These are phyloP conservation scores for Cyanoliseus patagonus DNA, from an alignment of 2,113 vertebrate genomes.

Conservation along the genomic window DNA sequence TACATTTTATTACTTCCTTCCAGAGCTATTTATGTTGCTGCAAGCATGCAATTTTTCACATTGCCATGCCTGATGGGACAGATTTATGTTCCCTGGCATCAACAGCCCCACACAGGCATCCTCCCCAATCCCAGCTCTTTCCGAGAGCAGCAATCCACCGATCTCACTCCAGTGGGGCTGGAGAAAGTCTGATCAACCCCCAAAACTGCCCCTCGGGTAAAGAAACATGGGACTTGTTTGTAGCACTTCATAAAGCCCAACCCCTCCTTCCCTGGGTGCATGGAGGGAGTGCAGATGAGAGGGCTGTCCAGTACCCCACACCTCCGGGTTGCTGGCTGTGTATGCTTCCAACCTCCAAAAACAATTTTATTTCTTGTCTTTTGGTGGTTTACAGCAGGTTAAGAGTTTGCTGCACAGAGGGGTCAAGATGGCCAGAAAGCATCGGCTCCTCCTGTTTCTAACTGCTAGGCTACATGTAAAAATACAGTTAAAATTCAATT, in stretches of 20 bases:
- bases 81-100: not conserved
- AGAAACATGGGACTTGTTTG: not conserved
- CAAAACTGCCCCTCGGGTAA: accelerated
- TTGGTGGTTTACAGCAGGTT: not conserved
- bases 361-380: not conserved
- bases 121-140: not conserved
- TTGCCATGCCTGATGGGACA: not conserved
- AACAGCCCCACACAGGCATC: accelerated
- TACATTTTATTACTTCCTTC: not conserved
- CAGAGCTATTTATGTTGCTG: not conserved
- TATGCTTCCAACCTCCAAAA: not conserved
- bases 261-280: not conserved
- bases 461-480: not conserved
- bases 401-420: not conserved
- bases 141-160: accelerated
- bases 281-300: accelerated
- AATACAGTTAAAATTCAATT: not conserved
- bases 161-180: accelerated
- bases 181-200: not conserved
- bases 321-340: not conserved
- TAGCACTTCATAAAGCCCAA: not conserved
- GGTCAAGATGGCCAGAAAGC: too few relatives aligned
- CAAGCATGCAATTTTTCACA: not conserved
- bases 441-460: not conserved
- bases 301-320: not conserved